Percentiles rank a stretch among this genome's conserved stretches.
These are phyloP conservation scores for Phoxinus dragarum DNA, from an alignment of 2,797 vertebrate species.

Conservation along the genomic window DNA sequence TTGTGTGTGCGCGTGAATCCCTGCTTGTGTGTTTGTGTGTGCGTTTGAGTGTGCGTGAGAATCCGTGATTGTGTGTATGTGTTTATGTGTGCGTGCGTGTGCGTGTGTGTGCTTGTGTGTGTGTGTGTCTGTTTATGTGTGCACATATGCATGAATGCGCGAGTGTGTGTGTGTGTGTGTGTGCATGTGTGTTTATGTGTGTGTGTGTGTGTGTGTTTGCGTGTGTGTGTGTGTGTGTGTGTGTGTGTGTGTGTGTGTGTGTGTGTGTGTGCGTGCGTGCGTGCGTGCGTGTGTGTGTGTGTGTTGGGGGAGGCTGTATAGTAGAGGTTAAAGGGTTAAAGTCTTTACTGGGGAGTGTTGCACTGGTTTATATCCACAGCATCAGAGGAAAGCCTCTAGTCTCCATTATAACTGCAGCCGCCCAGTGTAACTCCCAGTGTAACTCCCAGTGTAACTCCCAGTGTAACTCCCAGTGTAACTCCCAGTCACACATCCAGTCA, in stretches of 20 bases:
- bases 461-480: slow-evolving; percentile 55
- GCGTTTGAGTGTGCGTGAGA: too few species aligned
- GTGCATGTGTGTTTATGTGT: too few species aligned
- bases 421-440: slow-evolving; percentile 54
- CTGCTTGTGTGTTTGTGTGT: too few species aligned
- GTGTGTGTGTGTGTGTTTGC: accelerated
- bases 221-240: too few species aligned
- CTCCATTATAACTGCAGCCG: slow-evolving; percentile 72
- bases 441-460: slow-evolving; percentile 57
- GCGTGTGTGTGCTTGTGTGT: too few species aligned
- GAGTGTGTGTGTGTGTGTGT: too few species aligned
- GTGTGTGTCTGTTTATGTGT: too few species aligned
- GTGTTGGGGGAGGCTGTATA: not conserved
- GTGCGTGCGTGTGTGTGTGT: not conserved
- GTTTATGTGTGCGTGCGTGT: too few species aligned
- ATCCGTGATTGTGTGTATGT: too few species aligned
- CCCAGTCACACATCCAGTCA: not conserved
- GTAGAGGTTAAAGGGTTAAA: slow-evolving; percentile 5
- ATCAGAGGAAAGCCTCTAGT: slow-evolving; percentile 66
- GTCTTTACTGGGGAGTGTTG: slow-evolving; percentile 41
- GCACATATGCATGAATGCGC: too few species aligned
- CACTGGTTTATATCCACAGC: slow-evolving; percentile 63
- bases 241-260: accelerated
- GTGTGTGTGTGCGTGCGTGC: too few species aligned
- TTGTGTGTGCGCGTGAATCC: too few species aligned